Evolutionary conservation across 2,888 invertebrate species (phyloP).

Genomic region (Lypha dubia): DNA sequence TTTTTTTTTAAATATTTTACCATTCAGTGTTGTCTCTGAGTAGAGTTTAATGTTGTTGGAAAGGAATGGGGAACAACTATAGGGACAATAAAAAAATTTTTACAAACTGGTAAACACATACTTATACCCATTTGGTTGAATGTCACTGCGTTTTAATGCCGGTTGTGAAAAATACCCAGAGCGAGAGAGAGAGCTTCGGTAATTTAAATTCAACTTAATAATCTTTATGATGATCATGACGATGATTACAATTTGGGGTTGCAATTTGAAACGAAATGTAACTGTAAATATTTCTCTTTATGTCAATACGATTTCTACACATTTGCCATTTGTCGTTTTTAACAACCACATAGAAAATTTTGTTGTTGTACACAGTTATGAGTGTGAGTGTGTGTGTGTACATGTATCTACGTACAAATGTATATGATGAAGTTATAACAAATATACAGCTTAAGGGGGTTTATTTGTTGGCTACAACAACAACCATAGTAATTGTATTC

Average conservation of each 20-base stretch:
- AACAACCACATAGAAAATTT: conserved; percentile 39
- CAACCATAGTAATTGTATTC: conserved; percentile 45
- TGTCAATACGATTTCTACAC: conserved; percentile 58
- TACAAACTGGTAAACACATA: neutral
- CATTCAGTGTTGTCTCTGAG: conserved; percentile 13
- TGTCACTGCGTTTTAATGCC: conserved; percentile 32
- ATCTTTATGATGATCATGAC: conserved; percentile 41
- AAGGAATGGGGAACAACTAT: conserved; percentile 21
- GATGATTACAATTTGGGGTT: conserved; percentile 59
- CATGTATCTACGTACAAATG: no score
- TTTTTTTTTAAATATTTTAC: neutral
- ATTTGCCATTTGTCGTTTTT: conserved; percentile 59
- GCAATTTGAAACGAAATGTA: conserved; percentile 66
- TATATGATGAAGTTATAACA: conserved; percentile 5
- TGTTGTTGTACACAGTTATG: neutral
- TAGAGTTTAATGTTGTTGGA: neutral
- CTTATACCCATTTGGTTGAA: neutral
- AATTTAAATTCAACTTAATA: conserved; percentile 18
- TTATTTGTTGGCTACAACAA: conserved; percentile 56
- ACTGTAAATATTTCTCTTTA: conserved; percentile 54
- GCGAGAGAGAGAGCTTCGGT: conserved; percentile 26
- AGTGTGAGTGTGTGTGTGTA: neutral
- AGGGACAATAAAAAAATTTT: conserved; percentile 9
- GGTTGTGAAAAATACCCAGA: conserved; percentile 2
- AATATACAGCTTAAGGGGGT: conserved; percentile 60